A percentile compares a stretch with the other conserved stretches of the same genome.
phyloP scores from a whole-genome alignment of 2,113 vertebrate genomes.

The Columba janthina region DNA sequence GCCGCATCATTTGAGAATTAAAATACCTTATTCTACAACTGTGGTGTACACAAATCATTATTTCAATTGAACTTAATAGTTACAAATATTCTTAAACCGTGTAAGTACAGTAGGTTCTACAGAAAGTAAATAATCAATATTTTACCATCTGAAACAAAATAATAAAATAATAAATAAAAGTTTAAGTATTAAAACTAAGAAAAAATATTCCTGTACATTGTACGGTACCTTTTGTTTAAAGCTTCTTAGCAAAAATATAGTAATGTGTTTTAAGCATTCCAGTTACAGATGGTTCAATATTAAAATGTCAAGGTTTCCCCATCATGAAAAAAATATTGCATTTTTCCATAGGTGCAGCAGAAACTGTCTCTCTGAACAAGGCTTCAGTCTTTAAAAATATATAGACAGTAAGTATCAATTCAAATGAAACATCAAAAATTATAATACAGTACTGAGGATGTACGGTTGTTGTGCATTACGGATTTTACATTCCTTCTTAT shows the following conservation, averaged over 20 bases:
- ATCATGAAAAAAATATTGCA: conserved; percentile 49
- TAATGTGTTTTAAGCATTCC: conserved; percentile 31
- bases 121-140: conserved; percentile 19
- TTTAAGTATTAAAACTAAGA: conserved; percentile 37
- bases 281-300: conserved; percentile 15
- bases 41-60: neutral
- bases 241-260: conserved; percentile 68
- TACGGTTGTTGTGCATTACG: conserved; percentile 24
- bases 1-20: neutral
- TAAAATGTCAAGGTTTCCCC: conserved; percentile 40
- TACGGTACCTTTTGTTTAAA: conserved; percentile 57
- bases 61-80: neutral
- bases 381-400: conserved; percentile 48
- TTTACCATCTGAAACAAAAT: conserved; percentile 1
- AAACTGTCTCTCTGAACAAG: conserved; percentile 33
- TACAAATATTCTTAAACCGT: neutral
- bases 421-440: conserved; percentile 8
- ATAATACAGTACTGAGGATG: conserved; percentile 65
- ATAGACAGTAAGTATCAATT: conserved; percentile 8
- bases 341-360: conserved; percentile 45
- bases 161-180: conserved; percentile 57
- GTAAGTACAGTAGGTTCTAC: neutral
- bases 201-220: conserved; percentile 49
- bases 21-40: conserved; percentile 13
- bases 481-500: neutral